Base-by-base conservation (phyloP, 2,888 invertebrate species). In the Atrina japonica region DNA sequence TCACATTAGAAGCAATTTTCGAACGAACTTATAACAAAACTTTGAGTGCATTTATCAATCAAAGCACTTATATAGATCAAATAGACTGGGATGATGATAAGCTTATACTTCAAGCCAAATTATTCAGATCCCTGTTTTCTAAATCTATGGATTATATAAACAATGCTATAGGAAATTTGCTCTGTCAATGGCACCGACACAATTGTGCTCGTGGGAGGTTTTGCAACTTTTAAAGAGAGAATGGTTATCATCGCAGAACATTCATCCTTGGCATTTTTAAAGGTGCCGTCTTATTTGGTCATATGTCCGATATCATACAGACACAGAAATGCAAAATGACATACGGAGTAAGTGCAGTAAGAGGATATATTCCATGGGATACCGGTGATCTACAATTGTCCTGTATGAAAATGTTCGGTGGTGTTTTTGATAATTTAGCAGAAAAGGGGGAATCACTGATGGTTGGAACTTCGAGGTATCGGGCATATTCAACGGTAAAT, bases 251-350 rank as follows among this genome's bases (percentile, higher is more conserved):
- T 49, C 23, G 49, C 61, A 18, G 49, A 30, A 3, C 29, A 61
- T 30, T 30, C 61, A n/a, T 29, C 49, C 7, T 18, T 61, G 6
- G 61, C 50, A 49, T 61, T 9, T 16, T 61, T 16, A 49, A 61
- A 23, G 61, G 61, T 0, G 61, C 61, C 1, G 61, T 61, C 0
- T n/a, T 61, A 30, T 61, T 49, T 30, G 61, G 61, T 2, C 61
- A 61, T 16, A 21, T n/a, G 9, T 49, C 47, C n/a, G 14, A 27
- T 29, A 49, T 40, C 5, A 47, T 61, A 16, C n/a, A 49, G 21
- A 23, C 14, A 35, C 18, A 49, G 49, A 23, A 49, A 14, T 47
- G 49, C 40, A 61, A 49, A 49, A 49, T 35, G 29, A 61, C 61
- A 27, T 61, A 61, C 30, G 61, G 61, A 2, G 14, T 61, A 21